Evolutionary conservation across 2,888 invertebrate genomes (phyloP).

Genomic region (Suillia variegata): DNA sequence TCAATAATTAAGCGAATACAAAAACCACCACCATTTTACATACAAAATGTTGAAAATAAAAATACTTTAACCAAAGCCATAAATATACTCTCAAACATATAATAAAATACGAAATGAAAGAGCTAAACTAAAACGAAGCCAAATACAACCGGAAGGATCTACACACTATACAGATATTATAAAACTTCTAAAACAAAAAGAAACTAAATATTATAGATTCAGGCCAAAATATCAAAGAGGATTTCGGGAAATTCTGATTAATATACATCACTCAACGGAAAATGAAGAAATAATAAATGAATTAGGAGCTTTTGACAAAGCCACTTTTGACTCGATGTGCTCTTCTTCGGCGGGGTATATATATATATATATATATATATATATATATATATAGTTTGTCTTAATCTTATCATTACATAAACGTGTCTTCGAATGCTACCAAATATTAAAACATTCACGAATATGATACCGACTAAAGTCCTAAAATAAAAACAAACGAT

Average conservation of each 20-base stretch:
- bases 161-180: constrained; percentile 5
- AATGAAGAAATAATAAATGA: constrained; percentile 16
- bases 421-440: too few relatives aligned
- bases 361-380: too few relatives aligned
- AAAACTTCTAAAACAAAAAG: constrained; percentile 11
- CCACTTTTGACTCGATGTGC: too few relatives aligned
- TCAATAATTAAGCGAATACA: too few relatives aligned
- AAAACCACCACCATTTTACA: constrained; percentile 10
- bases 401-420: too few relatives aligned
- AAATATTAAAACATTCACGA: too few relatives aligned
- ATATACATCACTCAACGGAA: constrained; percentile 15
- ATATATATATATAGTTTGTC: too few relatives aligned
- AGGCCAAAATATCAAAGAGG: constrained; percentile 7
- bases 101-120: constrained; percentile 6
- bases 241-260: constrained; percentile 12
- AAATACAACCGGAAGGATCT: constrained; percentile 7
- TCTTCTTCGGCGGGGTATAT: too few relatives aligned
- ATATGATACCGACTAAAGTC: too few relatives aligned
- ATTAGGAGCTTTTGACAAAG: not conserved
- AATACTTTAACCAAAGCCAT: constrained; percentile 2
- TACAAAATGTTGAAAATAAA: constrained; percentile 8
- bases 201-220: not conserved
- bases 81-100: not conserved
- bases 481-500: too few relatives aligned
- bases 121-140: constrained; percentile 8